phyloP scores from a whole-genome alignment of 2,113 vertebrate genomes.

The Psilopsiagon aymara region DNA sequence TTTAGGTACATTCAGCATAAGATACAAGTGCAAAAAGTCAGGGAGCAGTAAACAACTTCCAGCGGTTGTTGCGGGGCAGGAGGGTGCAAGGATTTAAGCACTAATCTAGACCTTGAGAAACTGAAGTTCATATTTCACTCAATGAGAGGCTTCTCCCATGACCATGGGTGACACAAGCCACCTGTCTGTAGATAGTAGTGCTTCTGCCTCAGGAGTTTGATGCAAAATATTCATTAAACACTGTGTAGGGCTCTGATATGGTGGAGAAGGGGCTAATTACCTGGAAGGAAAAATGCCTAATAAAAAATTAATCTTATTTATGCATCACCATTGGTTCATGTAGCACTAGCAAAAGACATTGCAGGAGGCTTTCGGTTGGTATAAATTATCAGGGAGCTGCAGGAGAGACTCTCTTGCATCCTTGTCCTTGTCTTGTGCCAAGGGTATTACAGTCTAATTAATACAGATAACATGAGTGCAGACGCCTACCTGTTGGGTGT shows the following conservation, averaged over 20 bases:
- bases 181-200: neutral
- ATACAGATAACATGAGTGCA: constrained; percentile 66
- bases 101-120: neutral
- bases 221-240: neutral
- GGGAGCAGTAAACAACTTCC: neutral
- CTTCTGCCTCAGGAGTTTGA: neutral
- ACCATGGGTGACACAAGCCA: neutral
- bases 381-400: constrained; percentile 65
- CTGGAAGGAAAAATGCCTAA: constrained; percentile 6
- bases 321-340: constrained; percentile 1
- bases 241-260: neutral
- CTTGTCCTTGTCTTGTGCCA: constrained; percentile 65
- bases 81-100: neutral
- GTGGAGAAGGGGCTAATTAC: constrained; percentile 1
- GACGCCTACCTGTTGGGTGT: constrained; percentile 55
- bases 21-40: neutral
- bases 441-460: constrained; percentile 70
- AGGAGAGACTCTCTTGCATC: constrained; percentile 47
- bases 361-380: neutral
- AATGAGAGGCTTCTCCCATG: neutral
- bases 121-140: neutral
- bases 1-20: neutral
- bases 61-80: neutral
- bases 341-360: constrained; percentile 40
- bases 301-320: constrained; percentile 56